Base-by-base conservation (phyloP, 2,797 vertebrate species). In the Rhyacichthys aspro region DNA sequence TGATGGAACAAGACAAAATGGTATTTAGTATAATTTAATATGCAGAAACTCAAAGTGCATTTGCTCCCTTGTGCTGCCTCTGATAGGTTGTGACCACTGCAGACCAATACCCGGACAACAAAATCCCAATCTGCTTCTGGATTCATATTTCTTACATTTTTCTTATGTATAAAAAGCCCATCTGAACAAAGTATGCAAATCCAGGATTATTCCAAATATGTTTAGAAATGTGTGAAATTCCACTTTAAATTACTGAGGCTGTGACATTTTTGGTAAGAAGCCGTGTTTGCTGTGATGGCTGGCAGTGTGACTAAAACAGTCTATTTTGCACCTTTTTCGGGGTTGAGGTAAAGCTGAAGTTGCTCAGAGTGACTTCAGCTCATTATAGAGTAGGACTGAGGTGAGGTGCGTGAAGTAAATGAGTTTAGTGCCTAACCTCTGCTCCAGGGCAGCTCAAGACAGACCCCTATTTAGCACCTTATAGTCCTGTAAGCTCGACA, bases 281-380 rank as follows among this genome's bases (percentile, higher is more conserved):
- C 0, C 28, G 23, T 12, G 42, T 54, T 57, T 65, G 48, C 44
- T 50, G 36, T 41, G 63, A 67, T 45, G 63, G 57, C 59, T 70
- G 70, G 63, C 70, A 74, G 70, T 70, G 43, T 47, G 55, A 67
- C 62, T 70, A 66, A 82, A 77, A 82, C 52, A 57, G 59, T 74
- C 58, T 8, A 48, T 74, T 79, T 76, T 74, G 55, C 62, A 73
- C 58, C 57, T 78, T 74, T 75, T 72, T 55, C 45, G 62, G 49
- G 67, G 17, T 42, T 33, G 45, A 59, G 38, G 33, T 39, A 56
- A 59, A 59, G 43, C 59, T 72, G 2, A 46, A 72, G 68, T 65
- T 66, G 48, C 55, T 77, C 48, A 74, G 76, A 79, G 72, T 55
- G 16, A 74, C 63, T 76, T 66, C 43, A 58, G 46, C 74, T 83